Percentiles rank a stretch among this genome's conserved stretches.
These are phyloP conservation scores for Podotricha telesiphe DNA, from an alignment of 2,888 invertebrate genomes.

Conservation along the genomic window DNA sequence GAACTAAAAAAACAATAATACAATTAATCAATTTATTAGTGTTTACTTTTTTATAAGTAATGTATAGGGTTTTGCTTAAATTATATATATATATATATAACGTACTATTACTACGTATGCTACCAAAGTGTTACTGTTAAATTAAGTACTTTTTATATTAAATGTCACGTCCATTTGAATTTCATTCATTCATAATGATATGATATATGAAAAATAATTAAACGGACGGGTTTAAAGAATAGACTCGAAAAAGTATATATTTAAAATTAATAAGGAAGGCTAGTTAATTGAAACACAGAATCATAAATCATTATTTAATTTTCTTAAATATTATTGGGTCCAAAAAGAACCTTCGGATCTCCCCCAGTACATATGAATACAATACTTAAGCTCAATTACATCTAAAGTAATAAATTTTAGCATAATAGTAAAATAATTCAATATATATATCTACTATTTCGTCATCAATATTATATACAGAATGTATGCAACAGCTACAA, in stretches of 20 bases:
- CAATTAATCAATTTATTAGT: no score
- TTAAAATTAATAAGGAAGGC: neutral
- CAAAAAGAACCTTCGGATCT: neutral
- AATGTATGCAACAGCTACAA: constrained; percentile 34
- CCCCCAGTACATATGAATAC: neutral
- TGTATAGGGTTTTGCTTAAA: no score
- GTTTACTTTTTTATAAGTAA: no score
- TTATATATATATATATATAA: no score
- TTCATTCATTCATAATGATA: no score
- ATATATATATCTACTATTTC: constrained; percentile 27
- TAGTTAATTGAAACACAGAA: constrained; percentile 1
- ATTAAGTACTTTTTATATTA: no score
- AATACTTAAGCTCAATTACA: constrained; percentile 8
- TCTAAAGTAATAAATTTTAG: neutral
- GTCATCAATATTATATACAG: constrained; percentile 29
- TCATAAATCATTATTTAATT: neutral
- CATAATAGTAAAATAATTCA: constrained; percentile 30
- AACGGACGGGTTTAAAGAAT: no score
- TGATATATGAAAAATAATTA: no score
- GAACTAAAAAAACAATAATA: no score
- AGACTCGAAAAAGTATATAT: no score
- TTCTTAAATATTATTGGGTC: neutral
- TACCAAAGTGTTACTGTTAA: neutral
- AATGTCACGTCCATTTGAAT: no score
- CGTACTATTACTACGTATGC: no score